Evolutionary conservation across 1,140 invertebrate genomes (phyloP), one percentile per base, ranked within the genome.

Genomic region (Drosophila yakuba): DNA sequence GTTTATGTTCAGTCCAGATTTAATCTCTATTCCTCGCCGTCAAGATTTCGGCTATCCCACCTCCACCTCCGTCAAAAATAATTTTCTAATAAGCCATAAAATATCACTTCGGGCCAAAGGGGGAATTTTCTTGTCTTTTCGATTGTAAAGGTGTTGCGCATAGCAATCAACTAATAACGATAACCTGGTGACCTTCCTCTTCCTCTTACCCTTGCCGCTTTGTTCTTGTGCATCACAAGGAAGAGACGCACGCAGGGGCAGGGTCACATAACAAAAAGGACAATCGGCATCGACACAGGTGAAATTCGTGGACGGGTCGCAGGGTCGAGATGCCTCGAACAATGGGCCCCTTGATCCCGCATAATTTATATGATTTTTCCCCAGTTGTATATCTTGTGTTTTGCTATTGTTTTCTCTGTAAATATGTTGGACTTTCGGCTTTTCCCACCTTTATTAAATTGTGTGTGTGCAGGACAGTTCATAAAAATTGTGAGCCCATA

Each of bases 81-180:
- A 83, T 89, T 86, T 86, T 86, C 58, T 90, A 90, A 90, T 90
- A 90, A 90, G 76, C 86, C 41, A 90, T 90, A 90, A 90, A 90
- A 90, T 90, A 91, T 90, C 69, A 86, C 86, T 66, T 77, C 71
- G 44, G 55, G 32, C 48, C 54, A 56, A 74, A 52, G 32, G 43
- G 56, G 11, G n/a, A 32, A 43, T 41, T 47, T 36, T 48, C 55
- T 67, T 38, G 14, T 39, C 12, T 28, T 58, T 78, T 55, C 55
- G 36, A 69, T 41, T 57, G 38, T 35, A 79, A 79, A 88, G 83
- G 83, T 86, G 83, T 83, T 88, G 66, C 56, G 48, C 64, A 69
- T 57, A 72, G 61, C 64, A 66, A 78, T 54, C 36, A 61, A 50
- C 79, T 75, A 71, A 52, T 62, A 79, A 55, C 45, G 61, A 58